A percentile compares a stretch with the other conserved stretches of the same genome.
Conservation (phyloP, 2,113 vertebrate species). For the Chrysemys picta region DNA sequence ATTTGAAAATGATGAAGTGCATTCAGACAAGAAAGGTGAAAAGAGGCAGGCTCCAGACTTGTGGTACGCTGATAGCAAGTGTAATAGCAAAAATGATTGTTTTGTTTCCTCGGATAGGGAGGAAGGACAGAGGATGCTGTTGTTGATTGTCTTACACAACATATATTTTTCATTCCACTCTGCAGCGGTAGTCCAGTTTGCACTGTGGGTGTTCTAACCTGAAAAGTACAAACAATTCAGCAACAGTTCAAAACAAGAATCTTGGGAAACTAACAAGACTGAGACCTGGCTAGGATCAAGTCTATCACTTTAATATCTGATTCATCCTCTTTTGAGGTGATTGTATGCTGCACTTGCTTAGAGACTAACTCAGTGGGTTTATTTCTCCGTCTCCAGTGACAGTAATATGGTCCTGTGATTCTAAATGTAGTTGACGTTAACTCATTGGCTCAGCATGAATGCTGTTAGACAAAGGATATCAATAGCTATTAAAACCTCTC, state of each 20-base stretch:
- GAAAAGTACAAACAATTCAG: constrained; percentile 13
- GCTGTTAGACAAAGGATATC: not conserved
- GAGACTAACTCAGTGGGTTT: not conserved
- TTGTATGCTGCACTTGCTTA: not conserved
- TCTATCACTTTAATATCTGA: not conserved
- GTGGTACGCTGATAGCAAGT: constrained; percentile 33
- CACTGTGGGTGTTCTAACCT: not conserved
- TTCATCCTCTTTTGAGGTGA: not conserved
- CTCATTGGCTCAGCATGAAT: not conserved
- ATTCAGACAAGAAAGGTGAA: constrained; percentile 73
- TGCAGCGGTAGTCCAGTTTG: not conserved
- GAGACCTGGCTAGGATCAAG: constrained; percentile 18
- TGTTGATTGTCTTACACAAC: not conserved
- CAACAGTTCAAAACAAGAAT: not conserved
- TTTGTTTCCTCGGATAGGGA: constrained; percentile 37
- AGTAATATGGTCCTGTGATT: fast-evolving
- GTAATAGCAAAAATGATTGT: constrained; percentile 48
- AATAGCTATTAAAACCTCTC: not conserved
- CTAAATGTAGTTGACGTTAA: not conserved
- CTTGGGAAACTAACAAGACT: not conserved
- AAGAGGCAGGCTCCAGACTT: constrained; percentile 36
- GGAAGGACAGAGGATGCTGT: not conserved
- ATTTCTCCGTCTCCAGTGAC: not conserved
- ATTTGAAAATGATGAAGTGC: constrained; percentile 74
- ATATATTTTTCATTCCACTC: not conserved